Evolutionary conservation across 2,888 invertebrate genomes (phyloP).

Genomic region (Ametastegia equiseti): DNA sequence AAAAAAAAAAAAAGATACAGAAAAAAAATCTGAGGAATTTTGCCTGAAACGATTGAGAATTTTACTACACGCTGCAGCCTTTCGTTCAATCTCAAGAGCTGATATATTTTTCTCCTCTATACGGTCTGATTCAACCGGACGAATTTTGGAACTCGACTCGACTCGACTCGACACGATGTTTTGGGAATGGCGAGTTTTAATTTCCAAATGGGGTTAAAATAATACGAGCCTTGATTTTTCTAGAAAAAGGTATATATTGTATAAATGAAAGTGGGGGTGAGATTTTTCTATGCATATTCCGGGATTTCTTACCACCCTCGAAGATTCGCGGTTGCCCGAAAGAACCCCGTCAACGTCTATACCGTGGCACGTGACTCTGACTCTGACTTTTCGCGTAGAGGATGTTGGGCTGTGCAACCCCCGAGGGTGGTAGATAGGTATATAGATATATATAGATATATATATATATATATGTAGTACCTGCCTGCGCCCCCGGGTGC

Average conservation of each 20-base stretch:
- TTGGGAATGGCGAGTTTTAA: too few relatives aligned
- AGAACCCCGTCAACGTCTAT: background rate
- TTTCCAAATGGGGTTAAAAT: too few relatives aligned
- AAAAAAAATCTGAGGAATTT: background rate
- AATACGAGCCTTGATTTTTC: background rate
- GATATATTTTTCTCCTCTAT: too few relatives aligned
- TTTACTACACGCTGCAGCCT: too few relatives aligned
- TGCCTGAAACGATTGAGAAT: too few relatives aligned
- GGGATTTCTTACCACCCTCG: background rate
- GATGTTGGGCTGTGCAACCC: background rate
- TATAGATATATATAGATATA: too few relatives aligned
- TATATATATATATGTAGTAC: too few relatives aligned
- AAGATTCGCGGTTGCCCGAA: background rate
- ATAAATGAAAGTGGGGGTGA: background rate
- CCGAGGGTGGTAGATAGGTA: background rate
- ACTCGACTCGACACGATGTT: too few relatives aligned
- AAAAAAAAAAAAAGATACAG: background rate
- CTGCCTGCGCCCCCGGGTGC: slow-evolving; percentile 11
- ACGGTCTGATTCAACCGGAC: too few relatives aligned
- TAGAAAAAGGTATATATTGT: background rate
- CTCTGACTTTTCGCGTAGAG: background rate
- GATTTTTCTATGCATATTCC: slow-evolving; percentile 12
- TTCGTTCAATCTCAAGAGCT: too few relatives aligned
- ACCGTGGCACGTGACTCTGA: slow-evolving; percentile 12
- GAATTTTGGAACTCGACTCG: too few relatives aligned